Conservation (phyloP, 2,113 vertebrate species). For the Pantherophis guttatus region DNA sequence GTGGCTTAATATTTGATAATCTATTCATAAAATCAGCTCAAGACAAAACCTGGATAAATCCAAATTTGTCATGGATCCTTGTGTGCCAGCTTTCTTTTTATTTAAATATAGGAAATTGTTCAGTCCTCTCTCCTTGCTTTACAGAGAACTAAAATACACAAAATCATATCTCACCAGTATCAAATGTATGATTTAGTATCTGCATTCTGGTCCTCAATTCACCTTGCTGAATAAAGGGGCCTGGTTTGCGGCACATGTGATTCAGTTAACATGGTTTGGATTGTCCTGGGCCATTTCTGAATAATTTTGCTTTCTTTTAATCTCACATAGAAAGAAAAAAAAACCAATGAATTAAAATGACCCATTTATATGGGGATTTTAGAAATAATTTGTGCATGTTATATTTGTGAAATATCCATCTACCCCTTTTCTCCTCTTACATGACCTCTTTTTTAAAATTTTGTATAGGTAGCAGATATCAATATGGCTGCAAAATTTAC, state of each 20-base stretch:
- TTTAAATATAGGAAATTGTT: not conserved
- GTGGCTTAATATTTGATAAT: not conserved
- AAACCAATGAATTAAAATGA: not conserved
- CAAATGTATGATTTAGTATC: not conserved
- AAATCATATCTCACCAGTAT: not conserved
- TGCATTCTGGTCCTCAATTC: not conserved
- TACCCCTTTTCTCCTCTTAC: not conserved
- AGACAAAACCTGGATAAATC: not conserved
- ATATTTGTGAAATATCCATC: not conserved
- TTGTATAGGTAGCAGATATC: constrained; percentile 82
- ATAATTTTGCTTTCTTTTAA: not conserved
- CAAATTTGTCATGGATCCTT: not conserved
- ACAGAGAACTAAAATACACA: not conserved
- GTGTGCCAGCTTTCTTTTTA: not conserved
- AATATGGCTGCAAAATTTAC: constrained; percentile 72
- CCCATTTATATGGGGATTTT: not conserved
- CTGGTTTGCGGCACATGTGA: not conserved
- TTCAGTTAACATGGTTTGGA: not conserved
- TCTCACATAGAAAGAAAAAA: not conserved
- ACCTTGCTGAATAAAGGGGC: not conserved
- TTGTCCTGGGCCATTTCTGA: not conserved
- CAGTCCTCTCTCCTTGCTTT: not conserved
- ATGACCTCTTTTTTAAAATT: not conserved
- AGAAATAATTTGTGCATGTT: not conserved
- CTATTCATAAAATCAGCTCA: not conserved